phyloP scores from a whole-genome alignment of 2,113 vertebrate species.

The Scophthalmus maximus region DNA sequence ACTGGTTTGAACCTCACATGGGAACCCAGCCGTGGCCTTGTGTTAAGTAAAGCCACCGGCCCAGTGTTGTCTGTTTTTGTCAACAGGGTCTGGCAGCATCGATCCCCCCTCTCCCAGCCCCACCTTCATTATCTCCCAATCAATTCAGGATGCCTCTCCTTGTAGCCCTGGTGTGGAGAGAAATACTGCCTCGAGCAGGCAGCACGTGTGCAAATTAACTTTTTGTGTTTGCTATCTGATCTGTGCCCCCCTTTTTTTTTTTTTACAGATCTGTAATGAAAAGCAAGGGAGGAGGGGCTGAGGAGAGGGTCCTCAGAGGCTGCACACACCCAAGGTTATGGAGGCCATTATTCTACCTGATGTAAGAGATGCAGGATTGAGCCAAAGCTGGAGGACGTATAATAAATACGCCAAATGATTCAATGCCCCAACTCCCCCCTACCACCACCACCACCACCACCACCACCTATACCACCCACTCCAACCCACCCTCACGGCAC shows the following conservation, averaged over 20 bases:
- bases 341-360: conserved; percentile 74
- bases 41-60: conserved; percentile 23
- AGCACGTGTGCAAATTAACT: neutral
- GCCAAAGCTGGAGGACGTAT: conserved; percentile 62
- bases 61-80: conserved; percentile 28
- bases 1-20: neutral
- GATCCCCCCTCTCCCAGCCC: conserved; percentile 50
- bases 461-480: neutral
- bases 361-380: conserved; percentile 63
- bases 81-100: conserved; percentile 34
- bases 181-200: conserved; percentile 53
- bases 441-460: neutral
- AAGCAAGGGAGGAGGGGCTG: conserved; percentile 38
- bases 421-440: conserved; percentile 17
- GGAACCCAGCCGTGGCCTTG: conserved; percentile 6
- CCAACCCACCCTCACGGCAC: neutral
- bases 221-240: conserved; percentile 42
- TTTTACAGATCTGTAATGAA: conserved; percentile 67
- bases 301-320: conserved; percentile 50
- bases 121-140: conserved; percentile 75
- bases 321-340: conserved; percentile 67
- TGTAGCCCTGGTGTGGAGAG: conserved; percentile 56
- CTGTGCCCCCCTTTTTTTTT: conserved; percentile 3
- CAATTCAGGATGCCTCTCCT: conserved; percentile 70
- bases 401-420: conserved; percentile 74